Evolutionary conservation across 2,888 invertebrate species (phyloP), one percentile per base, ranked within the genome.

Genomic region (Heliconius ismenius): DNA sequence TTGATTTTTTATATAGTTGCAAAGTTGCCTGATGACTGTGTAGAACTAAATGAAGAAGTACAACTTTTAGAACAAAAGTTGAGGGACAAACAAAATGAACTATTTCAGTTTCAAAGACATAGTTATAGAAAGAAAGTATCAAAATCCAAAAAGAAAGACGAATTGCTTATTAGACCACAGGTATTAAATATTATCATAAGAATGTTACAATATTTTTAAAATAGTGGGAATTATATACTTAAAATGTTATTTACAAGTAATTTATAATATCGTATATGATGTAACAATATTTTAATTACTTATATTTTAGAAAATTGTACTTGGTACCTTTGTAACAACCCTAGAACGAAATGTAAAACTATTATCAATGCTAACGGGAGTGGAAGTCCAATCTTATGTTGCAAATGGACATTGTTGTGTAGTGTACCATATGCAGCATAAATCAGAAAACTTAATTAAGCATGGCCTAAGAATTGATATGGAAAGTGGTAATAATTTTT

Each of bases 381-480:
- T 90, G 70, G 92, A 92, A 81, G 92, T 93, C 60, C 89, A 90
- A 82, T 91, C 91, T 0, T 92, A 89, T 81, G 86, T 86, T 36
- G 75, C 83, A 0, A 84, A 87, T 0, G 89, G 92, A 39, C 89
- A 92, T 78, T 92, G 92, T 79, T 87, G 89, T 18, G 85, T 93
- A 0, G 83, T 90, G 36, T 93, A 89, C 78, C 89, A 91, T 81
- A 89, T 93, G 89, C 92, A 92, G 80, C 90, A 90, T 75, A 80
- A 84, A 3, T 58, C 89, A 0, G 76, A 84, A 13, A 79, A 86
- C 58, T 81, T 87, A 58, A 75, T 91, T 60, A 91, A 89, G 79
- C 92, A 93, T 84, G 91, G 91, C 0, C 75, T 93, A 15, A 85
- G 86, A 78, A 92, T 93, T 81, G 88, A 91, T 60, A 88, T 90